Evolutionary conservation across 2,888 invertebrate genomes (phyloP).

Genomic region (Drosophila acutilabella): DNA sequence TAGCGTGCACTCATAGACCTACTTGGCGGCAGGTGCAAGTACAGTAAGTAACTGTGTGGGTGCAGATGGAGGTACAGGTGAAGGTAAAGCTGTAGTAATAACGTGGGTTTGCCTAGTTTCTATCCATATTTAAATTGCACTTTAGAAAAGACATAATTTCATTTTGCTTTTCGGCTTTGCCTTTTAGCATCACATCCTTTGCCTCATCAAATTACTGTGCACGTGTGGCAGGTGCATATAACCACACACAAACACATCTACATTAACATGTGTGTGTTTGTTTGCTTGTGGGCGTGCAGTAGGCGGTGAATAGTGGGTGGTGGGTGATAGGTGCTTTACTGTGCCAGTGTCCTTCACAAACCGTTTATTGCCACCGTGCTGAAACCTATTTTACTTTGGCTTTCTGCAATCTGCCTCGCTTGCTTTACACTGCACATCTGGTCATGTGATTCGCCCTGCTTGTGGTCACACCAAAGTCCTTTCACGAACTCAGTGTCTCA

Average conservation of each 20-base stretch:
- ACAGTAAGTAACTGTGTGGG: neutral
- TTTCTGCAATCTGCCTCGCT: slow-evolving; percentile 21
- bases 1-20: slow-evolving; percentile 34
- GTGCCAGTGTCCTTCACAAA: slow-evolving; percentile 34
- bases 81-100: too few species aligned
- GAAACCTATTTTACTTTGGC: slow-evolving; percentile 58
- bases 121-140: slow-evolving; percentile 74
- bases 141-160: slow-evolving; percentile 73
- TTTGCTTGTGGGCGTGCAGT: slow-evolving; percentile 10
- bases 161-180: slow-evolving; percentile 68
- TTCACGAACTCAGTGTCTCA: slow-evolving; percentile 51
- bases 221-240: slow-evolving; percentile 64
- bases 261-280: slow-evolving; percentile 9
- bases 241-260: slow-evolving; percentile 1
- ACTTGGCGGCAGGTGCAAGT: slow-evolving; percentile 25
- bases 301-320: neutral
- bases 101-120: slow-evolving; percentile 54
- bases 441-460: slow-evolving; percentile 30
- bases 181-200: slow-evolving; percentile 46
- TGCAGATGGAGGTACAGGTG: neutral
- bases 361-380: slow-evolving; percentile 60
- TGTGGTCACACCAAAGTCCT: slow-evolving; percentile 18
- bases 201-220: slow-evolving; percentile 74
- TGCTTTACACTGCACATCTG: slow-evolving; percentile 2
- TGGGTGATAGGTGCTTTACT: slow-evolving; percentile 8